Evolutionary conservation across 35 echinoderm and acorn worm genomes (phyloP), one percentile per base, ranked within the genome.

Genomic region (Stichopus chloronotus): DNA sequence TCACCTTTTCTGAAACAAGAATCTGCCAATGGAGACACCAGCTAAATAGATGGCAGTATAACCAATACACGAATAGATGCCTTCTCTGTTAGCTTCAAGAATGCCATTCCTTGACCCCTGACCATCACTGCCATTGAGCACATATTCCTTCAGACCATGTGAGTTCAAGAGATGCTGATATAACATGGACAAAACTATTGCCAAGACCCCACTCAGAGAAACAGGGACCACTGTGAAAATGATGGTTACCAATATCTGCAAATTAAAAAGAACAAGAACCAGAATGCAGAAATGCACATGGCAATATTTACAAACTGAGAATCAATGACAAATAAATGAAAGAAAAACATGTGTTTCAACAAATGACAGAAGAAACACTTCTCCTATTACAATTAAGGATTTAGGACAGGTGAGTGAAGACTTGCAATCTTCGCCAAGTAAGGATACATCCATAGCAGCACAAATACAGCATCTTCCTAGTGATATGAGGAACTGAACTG

Each of bases 51-150:
- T 94, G 6, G 95, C 93, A 61, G 90, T 22, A 78, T 94, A 98
- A 5, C 97, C 97, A 8, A 98, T 20, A 57, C 93, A 96, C 5
- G 97, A 98, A 7, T 93, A 88, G 72, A 98, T 56, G 0, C 95
- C 97, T 72, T 98, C 97, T 53, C 97, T 87, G 72, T 98, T 98
- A 60, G 97, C 97, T 57, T 96, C 91, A 57, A 98, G 78, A 57
- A 96, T 91, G 22, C 97, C 97, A 59, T 91, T 88, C 78, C 97
- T 90, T 13, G 93, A 91, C 13, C 91, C 93, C 9, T 25, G 43
- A 63, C 92, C 94, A 90, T 98, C 97, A 63, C 88, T 91, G 58
- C 95, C 97, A 86, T 94, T 59, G 6, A 96, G 78, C 14, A 96
- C 81, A 22, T 93, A 88, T 23, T 96, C 78, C 59, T 94, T 20